A percentile compares a stretch with the other conserved stretches of the same genome.
phyloP scores from a whole-genome alignment of 2,888 invertebrate species.

The Endomychus coccineus region DNA sequence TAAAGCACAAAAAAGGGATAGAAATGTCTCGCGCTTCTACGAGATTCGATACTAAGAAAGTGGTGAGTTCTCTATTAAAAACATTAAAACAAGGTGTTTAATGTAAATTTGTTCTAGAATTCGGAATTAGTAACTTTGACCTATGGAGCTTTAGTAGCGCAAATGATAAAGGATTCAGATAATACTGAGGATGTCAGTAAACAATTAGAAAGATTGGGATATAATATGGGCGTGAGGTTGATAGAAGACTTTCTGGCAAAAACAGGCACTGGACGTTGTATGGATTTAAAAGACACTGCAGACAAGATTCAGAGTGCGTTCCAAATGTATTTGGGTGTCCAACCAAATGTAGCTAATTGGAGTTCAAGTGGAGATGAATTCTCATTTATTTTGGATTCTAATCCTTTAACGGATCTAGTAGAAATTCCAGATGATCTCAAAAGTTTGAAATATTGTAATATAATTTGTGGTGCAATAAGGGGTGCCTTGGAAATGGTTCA shows the following conservation, averaged over 20 bases:
- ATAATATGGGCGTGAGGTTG: constrained; percentile 95
- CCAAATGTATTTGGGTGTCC: constrained; percentile 82
- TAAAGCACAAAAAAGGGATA: too few relatives aligned
- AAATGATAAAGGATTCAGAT: constrained; percentile 93
- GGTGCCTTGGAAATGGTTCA: constrained; percentile 99
- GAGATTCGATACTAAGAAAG: constrained; percentile 69
- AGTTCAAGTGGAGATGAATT: constrained; percentile 93
- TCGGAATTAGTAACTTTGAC: constrained; percentile 95
- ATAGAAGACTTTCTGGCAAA: constrained; percentile 97
- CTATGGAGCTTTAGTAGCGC: constrained; percentile 95
- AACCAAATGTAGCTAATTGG: constrained; percentile 92
- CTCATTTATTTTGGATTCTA: constrained; percentile 88
- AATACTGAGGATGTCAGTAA: constrained; percentile 97
- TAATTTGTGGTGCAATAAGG: constrained; percentile 84
- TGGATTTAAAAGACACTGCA: constrained; percentile 94
- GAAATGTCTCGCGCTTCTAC: constrained; percentile 66
- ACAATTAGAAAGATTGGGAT: constrained; percentile 90
- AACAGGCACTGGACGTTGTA: constrained; percentile 80
- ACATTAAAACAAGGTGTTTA: constrained; percentile 6
- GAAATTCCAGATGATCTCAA: constrained; percentile 83
- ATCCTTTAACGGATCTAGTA: constrained; percentile 95
- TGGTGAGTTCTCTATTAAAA: constrained; percentile 48
- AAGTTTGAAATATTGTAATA: constrained; percentile 82
- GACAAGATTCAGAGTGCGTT: constrained; percentile 85
- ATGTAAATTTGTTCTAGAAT: constrained; percentile 55